Conservation (phyloP, 2,113 vertebrate species). For the Piprites chloris region DNA sequence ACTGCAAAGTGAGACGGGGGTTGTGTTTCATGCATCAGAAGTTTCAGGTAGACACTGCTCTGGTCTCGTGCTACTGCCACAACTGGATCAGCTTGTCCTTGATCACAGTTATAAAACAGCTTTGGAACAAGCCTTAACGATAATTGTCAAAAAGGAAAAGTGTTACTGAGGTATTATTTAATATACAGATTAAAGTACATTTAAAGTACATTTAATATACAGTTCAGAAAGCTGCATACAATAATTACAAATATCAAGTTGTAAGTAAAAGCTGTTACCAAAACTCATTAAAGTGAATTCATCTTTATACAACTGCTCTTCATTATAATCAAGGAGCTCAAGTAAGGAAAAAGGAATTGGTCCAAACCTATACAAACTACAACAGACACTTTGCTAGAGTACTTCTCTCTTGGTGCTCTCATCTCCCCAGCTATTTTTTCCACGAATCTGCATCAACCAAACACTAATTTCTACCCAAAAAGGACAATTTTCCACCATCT, state of each 20-base stretch:
- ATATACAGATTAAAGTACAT: neutral
- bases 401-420: neutral
- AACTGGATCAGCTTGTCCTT: slow-evolving; percentile 92
- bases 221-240: neutral
- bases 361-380: neutral
- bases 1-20: slow-evolving; percentile 91
- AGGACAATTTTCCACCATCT: neutral
- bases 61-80: slow-evolving; percentile 94
- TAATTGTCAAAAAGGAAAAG: neutral
- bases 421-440: neutral
- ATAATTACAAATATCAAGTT: neutral
- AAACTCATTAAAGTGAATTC: neutral
- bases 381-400: rapidly evolving
- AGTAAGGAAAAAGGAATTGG: neutral
- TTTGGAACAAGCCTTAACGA: slow-evolving; percentile 84
- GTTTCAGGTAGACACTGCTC: slow-evolving; percentile 90
- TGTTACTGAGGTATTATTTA: neutral
- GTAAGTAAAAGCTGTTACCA: neutral
- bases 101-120: slow-evolving; percentile 93
- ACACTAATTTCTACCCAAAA: neutral
- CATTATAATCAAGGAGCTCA: neutral
- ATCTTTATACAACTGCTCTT: neutral
- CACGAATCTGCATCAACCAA: neutral
- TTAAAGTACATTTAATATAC: neutral
- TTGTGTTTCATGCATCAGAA: slow-evolving; percentile 95